Evolutionary conservation across 2,797 vertebrate genomes (phyloP).

Genomic region (Pachyuromys duprasi): DNA sequence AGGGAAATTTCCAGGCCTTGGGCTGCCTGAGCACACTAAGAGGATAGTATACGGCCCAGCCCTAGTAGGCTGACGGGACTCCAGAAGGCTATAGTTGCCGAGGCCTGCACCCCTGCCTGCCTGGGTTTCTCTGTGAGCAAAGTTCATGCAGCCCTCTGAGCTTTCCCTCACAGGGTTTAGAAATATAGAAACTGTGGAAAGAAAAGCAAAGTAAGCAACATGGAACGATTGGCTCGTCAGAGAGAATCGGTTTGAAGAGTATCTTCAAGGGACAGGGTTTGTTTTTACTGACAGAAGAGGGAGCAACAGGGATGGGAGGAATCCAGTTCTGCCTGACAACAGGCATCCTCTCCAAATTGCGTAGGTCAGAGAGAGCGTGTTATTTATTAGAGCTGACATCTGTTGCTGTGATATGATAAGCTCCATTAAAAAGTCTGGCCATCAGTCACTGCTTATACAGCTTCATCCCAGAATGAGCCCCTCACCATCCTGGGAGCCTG

Average conservation of each 20-base stretch:
- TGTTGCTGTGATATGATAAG: conserved; percentile 76
- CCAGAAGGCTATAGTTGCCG: background rate
- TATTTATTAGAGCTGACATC: conserved; percentile 76
- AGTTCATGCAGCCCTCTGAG: background rate
- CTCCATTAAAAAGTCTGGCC: conserved; percentile 64
- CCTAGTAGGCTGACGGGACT: background rate
- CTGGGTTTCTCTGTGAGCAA: background rate
- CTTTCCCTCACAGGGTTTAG: background rate
- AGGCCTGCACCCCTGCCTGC: rapidly evolving
- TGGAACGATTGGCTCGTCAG: background rate
- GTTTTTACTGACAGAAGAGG: conserved; percentile 65
- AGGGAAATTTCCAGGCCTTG: conserved; percentile 74
- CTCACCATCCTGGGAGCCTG: background rate
- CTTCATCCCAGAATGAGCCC: background rate
- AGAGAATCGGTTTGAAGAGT: conserved; percentile 55
- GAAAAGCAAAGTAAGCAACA: conserved; percentile 35
- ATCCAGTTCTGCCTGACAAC: conserved; percentile 69
- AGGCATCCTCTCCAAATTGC: conserved; percentile 70
- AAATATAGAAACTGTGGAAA: background rate
- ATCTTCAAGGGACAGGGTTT: conserved; percentile 54
- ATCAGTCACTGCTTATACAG: conserved; percentile 49
- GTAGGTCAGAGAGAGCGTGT: conserved; percentile 71
- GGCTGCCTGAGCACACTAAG: background rate
- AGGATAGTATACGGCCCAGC: background rate
- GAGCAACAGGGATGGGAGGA: conserved; percentile 57